These are phyloP conservation scores for Chlamydotis undulata DNA, from an alignment of 2,113 vertebrate species.

Conservation along the genomic window DNA sequence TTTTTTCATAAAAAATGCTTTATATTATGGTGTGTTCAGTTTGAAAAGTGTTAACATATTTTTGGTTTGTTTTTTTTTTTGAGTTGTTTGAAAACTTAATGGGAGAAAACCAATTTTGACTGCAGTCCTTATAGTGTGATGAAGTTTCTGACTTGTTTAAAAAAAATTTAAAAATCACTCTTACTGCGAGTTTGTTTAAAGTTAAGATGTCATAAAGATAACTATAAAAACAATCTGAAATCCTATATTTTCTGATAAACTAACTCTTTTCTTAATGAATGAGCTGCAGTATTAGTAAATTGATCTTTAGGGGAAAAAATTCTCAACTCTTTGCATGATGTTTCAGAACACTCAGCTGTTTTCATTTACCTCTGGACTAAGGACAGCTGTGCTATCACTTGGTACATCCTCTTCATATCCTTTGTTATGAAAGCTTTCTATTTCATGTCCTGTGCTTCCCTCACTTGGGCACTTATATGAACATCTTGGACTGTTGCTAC, in stretches of 20 bases:
- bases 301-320: not conserved
- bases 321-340: not conserved
- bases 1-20: not conserved
- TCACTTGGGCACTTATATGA: slow-evolving; percentile 93
- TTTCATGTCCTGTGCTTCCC: slow-evolving; percentile 85
- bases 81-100: not conserved
- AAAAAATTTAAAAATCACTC: not conserved
- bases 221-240: not conserved
- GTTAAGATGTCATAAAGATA: not conserved
- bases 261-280: not conserved
- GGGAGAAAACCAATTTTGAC: not conserved
- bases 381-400: slow-evolving; percentile 94
- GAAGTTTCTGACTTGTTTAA: not conserved
- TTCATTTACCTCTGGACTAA: slow-evolving; percentile 91
- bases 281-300: not conserved
- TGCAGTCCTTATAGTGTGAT: not conserved
- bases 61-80: not conserved
- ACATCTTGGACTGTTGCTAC: slow-evolving; percentile 90
- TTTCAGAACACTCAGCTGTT: not conserved
- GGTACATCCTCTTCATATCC: slow-evolving; percentile 95
- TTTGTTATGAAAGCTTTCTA: slow-evolving; percentile 92
- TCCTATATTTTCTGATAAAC: not conserved
- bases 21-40: not conserved
- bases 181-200: not conserved
- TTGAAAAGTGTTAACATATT: not conserved